phyloP scores from a whole-genome alignment of 2,797 vertebrate species.

The Anas bernieri region DNA sequence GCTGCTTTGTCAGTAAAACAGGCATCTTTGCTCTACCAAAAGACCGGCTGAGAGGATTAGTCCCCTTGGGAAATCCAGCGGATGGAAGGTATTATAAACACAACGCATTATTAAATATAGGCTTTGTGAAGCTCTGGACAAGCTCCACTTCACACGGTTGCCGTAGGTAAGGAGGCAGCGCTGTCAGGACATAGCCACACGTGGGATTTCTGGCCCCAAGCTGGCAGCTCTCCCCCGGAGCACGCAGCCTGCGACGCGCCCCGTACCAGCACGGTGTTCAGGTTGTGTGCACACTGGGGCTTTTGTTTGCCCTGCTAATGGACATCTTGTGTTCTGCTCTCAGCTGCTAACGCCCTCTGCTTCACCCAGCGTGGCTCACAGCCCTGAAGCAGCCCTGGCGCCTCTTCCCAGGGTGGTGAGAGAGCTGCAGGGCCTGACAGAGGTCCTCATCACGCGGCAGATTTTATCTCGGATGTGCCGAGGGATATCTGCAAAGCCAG shows the following conservation, averaged over 20 bases:
- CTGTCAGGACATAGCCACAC: not conserved
- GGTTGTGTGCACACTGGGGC: slow-evolving; percentile 29
- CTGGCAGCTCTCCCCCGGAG: not conserved
- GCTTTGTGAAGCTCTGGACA: slow-evolving; percentile 66
- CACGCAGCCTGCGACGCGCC: not conserved
- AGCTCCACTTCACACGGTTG: slow-evolving; percentile 29
- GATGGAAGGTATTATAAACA: slow-evolving; percentile 61
- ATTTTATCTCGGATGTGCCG: not conserved
- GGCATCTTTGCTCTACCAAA: slow-evolving; percentile 43
- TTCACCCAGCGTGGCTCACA: not conserved
- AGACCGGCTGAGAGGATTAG: slow-evolving; percentile 60
- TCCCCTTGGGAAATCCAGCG: slow-evolving; percentile 53
- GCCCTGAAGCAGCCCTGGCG: not conserved
- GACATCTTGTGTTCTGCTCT: slow-evolving; percentile 42
- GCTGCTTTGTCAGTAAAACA: slow-evolving; percentile 22
- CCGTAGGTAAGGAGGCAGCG: slow-evolving; percentile 58
- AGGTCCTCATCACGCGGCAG: not conserved
- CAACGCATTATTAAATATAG: slow-evolving; percentile 56
- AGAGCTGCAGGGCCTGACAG: not conserved
- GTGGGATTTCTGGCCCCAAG: not conserved
- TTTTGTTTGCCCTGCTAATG: slow-evolving; percentile 65
- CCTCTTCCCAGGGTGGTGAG: not conserved
- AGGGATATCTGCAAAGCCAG: not conserved
- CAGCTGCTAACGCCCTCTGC: not conserved
- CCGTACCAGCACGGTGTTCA: not conserved